These are phyloP conservation scores for Ooceraea biroi DNA, from an alignment of 1,140 invertebrate species.

Conservation along the genomic window DNA sequence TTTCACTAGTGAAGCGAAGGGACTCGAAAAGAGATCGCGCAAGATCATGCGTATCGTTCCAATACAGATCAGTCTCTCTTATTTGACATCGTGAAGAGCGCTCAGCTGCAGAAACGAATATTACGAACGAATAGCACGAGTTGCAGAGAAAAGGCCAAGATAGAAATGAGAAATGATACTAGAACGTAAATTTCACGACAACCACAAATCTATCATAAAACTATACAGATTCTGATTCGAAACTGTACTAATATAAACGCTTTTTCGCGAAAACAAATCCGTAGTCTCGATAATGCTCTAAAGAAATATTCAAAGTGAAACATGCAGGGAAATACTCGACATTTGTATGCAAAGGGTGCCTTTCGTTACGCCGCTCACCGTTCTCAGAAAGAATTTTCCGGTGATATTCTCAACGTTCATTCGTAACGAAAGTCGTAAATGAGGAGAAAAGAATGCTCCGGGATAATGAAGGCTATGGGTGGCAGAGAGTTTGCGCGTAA, in stretches of 20 bases:
- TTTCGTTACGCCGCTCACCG: not conserved
- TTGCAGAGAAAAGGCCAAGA: not conserved
- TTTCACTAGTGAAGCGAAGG: not conserved
- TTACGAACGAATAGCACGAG: not conserved
- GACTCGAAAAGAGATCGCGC: not conserved
- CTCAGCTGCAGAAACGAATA: not conserved
- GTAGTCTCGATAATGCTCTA: not conserved
- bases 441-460: constrained; percentile 64
- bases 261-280: not conserved
- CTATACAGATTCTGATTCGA: not conserved
- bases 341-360: constrained; percentile 32
- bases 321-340: not conserved
- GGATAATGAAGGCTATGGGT: constrained; percentile 64
- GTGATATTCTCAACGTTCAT: constrained; percentile 27
- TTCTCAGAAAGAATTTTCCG: constrained; percentile 19
- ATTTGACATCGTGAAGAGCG: not conserved
- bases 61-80: constrained; percentile 4
- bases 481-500: constrained; percentile 47
- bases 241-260: too few relatives aligned
- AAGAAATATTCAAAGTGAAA: constrained; percentile 25
- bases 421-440: constrained; percentile 68
- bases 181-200: too few relatives aligned
- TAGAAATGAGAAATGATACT: not conserved
- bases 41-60: not conserved
- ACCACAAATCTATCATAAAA: not conserved